A percentile compares a stretch with the other conserved stretches of the same genome.
Conservation (phyloP, 1,140 invertebrate genomes). For the Frieseomelitta varia region DNA sequence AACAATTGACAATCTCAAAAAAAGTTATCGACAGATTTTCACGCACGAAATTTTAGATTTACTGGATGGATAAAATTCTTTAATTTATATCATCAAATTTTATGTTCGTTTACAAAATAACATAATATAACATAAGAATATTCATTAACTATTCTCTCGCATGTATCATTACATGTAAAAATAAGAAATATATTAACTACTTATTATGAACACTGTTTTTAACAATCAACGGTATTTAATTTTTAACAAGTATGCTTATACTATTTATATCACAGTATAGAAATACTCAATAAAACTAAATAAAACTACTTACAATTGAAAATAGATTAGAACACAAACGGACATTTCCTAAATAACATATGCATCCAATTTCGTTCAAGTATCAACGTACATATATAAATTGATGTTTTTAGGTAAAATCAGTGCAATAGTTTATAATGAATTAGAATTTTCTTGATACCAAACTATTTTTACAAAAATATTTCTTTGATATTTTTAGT, state of each 20-base stretch:
- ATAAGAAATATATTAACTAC: background rate
- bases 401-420: background rate
- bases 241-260: background rate
- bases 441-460: background rate
- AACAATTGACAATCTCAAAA: too few species aligned
- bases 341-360: background rate
- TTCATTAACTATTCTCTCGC: background rate
- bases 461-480: background rate
- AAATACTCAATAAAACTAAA: background rate
- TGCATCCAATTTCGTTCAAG: background rate
- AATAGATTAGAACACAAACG: background rate
- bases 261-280: slow-evolving; percentile 17
- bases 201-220: background rate
- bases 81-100: background rate
- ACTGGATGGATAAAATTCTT: background rate
- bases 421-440: too few species aligned
- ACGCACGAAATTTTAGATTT: background rate
- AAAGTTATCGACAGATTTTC: background rate
- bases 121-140: background rate
- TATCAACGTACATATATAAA: background rate
- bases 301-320: background rate
- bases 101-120: background rate
- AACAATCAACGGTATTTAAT: background rate
- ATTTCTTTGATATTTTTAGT: background rate
- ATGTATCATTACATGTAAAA: background rate